Conservation (phyloP, 2,113 vertebrate genomes). For the Redunca redunca region DNA sequence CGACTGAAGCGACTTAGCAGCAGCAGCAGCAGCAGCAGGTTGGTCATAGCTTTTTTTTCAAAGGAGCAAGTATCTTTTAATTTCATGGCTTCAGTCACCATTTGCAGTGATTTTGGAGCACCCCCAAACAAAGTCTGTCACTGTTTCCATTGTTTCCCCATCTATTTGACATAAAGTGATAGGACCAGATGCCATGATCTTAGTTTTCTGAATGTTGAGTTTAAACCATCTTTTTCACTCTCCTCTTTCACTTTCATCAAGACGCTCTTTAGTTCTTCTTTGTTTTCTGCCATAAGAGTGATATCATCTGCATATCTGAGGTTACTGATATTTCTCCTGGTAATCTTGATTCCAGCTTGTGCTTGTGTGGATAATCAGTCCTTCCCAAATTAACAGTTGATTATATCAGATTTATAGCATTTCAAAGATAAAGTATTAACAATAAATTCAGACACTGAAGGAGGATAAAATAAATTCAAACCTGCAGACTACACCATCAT, state of each 20-base stretch:
- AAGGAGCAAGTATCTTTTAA: not conserved
- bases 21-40: not conserved
- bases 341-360: not conserved
- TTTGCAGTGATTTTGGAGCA: not conserved
- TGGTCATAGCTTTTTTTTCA: not conserved
- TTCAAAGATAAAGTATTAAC: conserved; percentile 26
- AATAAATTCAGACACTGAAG: conserved; percentile 41
- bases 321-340: not conserved
- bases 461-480: conserved; percentile 31
- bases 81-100: not conserved
- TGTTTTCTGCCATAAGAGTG: not conserved
- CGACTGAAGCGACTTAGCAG: too few relatives aligned
- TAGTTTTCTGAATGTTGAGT: not conserved
- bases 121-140: not conserved
- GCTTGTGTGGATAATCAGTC: conserved; percentile 17
- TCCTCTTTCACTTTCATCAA: not conserved
- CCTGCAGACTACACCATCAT: conserved; percentile 3
- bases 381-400: conserved; percentile 11
- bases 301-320: not conserved
- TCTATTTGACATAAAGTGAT: not conserved
- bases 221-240: not conserved
- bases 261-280: not conserved
- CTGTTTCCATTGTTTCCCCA: not conserved
- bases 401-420: conserved; percentile 24
- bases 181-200: not conserved